These are phyloP conservation scores for Sandelia bainsii DNA, from an alignment of 2,797 vertebrate species.

Conservation along the genomic window DNA sequence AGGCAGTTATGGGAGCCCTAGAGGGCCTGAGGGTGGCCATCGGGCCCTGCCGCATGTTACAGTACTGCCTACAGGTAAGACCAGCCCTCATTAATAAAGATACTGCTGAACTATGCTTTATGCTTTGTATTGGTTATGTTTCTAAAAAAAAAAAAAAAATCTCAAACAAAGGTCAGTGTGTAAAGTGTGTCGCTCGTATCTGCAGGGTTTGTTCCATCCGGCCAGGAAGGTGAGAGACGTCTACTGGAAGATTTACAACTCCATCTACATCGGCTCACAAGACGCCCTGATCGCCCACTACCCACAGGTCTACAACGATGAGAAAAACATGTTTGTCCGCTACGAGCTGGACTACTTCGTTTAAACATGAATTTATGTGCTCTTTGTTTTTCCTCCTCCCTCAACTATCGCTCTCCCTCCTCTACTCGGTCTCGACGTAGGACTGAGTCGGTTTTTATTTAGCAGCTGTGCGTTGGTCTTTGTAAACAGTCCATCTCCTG, in stretches of 20 bases:
- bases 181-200: not conserved
- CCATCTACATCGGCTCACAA: conserved; percentile 98
- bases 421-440: conserved; percentile 17
- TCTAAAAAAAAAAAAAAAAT: too few relatives aligned
- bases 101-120: too few relatives aligned
- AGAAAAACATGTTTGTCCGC: conserved; percentile 97
- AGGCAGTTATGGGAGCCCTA: conserved; percentile 98
- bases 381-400: conserved; percentile 7
- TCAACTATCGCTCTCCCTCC: conserved; percentile 1
- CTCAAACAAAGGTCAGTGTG: not conserved
- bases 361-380: conserved; percentile 81
- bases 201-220: conserved; percentile 96
- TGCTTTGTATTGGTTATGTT: too few relatives aligned
- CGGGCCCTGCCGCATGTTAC: conserved; percentile 97
- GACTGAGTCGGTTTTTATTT: conserved; percentile 58
- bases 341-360: conserved; percentile 97
- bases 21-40: conserved; percentile 97
- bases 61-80: conserved; percentile 97
- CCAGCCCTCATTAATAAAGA: not conserved
- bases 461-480: conserved; percentile 49
- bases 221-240: conserved; percentile 98
- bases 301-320: conserved; percentile 97
- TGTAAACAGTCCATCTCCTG: conserved; percentile 27
- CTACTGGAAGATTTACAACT: conserved; percentile 99
- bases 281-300: conserved; percentile 98